Base-by-base conservation (phyloP, 2,797 vertebrate species). In the Spondyliosoma cantharus region DNA sequence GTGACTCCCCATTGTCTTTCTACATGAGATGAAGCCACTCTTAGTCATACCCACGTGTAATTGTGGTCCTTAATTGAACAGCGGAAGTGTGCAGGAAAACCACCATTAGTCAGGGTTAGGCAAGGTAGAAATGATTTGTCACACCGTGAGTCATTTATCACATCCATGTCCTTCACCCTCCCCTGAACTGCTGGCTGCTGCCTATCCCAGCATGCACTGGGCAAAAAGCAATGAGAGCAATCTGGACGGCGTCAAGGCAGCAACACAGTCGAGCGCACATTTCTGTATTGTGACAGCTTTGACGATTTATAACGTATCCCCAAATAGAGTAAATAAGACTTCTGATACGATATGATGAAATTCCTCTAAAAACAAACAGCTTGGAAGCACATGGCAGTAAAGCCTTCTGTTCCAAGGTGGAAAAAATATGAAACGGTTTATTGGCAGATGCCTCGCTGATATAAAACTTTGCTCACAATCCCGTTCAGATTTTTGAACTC, bases 391-490 rank as follows among this genome's bases (percentile, higher is more conserved):
- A 19, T 56, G 25, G 42, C 29, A 45, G 53, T 59, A 70, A 59
- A 53, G 56, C 13, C 27, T 16, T 69, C n/a, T 48, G 22, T 49
- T 67, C 49, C 25, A 64, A 25, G 14, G 37, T 69, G 63, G 49
- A 80, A 77, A 81, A 73, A 71, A 49, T 43, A 29, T 64, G 19
- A 59, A 17, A 56, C 2, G 4, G 7, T 63, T 57, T 62, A 67
- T 67, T 86, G 74, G 70, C 59, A 67, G 37, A 42, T 24, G 59
- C 24, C 48, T 58, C 27, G 37, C 16, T 50, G 46, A 63, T 78
- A 67, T 67, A 62, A 77, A 80, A 67, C 19, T 20, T 19, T 27
- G 29, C 56, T 75, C 22, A 49, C 5, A 69, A 52, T 46, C 22
- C 49, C 12, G 32, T 72, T 67, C 52, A 15, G 6, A 56, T 32